Base-by-base conservation (phyloP, 1,140 invertebrate species). In the Aphis craccivora region DNA sequence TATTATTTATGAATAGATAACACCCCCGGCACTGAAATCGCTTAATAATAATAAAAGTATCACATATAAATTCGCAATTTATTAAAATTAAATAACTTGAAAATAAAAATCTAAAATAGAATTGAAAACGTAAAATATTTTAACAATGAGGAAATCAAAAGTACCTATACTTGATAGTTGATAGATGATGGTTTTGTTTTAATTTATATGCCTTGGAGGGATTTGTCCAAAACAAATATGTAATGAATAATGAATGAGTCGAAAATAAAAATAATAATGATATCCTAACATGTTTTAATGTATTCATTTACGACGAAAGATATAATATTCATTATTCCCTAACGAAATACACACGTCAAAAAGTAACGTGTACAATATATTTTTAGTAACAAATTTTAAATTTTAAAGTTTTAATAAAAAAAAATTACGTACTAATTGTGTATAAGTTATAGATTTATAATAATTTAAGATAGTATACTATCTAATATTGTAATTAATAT, bases 211-310 rank as follows among this genome's bases (percentile, higher is more conserved):
- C 45, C 45, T 87, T 20, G 18, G 30, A 87, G 45, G 43, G 45
- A 87, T 87, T 87, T 35, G n/a, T 87, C 45, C 7, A 87, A 87
- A 87, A 87, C 20, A 87, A 87, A 48, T 87, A 87, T 3, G 37
- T 40, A 40, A 40, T 87, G 84, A 87, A 87, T 87, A 87, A 48
- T 51, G 14, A 48, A 86, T 86, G 40, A 86, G 40, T 45, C 9
- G 14, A 86, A 84, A 84, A 87, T 48, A 48, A 30, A n/a, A 87
- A 87, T 87, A 87, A 48, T 87, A 35, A 48, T 87, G 45, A 87
- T 87, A 48, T 51, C 86, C 18, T n/a, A 87, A 87, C 45, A 48
- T n/a, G 30, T 87, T 87, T 45, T 87, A 43, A 87, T 87, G 43
- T 48, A 45, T 87, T 87, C 48, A 48, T 87, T 87, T 87, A 87